A percentile compares a stretch with the other conserved stretches of the same genome.
Conservation (phyloP, 1,140 invertebrate species). For the Aphelenchoides besseyi region DNA sequence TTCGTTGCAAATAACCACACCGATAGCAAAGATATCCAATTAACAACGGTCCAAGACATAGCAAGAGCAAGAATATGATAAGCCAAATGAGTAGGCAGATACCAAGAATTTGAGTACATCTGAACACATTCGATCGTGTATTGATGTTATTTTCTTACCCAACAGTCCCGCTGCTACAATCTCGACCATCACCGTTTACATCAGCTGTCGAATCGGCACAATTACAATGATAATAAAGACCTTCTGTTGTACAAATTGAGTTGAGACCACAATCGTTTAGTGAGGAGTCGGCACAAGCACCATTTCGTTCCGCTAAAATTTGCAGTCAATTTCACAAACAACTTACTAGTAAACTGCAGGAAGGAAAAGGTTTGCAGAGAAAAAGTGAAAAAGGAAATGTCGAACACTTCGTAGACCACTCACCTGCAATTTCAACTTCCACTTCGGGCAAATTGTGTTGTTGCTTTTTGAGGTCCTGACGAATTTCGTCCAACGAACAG, state of each 20-base stretch:
- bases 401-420: conserved; percentile 8
- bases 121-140: conserved; percentile 24
- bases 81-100: conserved; percentile 51
- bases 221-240: conserved; percentile 41
- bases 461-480: neutral
- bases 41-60: conserved; percentile 12
- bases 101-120: conserved; percentile 42
- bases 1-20: conserved; percentile 24
- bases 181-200: conserved; percentile 22
- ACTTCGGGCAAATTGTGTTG: conserved; percentile 31
- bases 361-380: conserved; percentile 12
- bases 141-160: conserved; percentile 1
- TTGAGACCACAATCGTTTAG: conserved; percentile 37
- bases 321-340: conserved; percentile 13
- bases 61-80: conserved; percentile 37
- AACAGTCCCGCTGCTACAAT: conserved; percentile 27
- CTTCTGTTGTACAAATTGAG: conserved; percentile 32
- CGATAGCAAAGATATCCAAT: conserved; percentile 27
- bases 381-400: conserved; percentile 28
- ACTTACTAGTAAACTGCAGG: neutral
- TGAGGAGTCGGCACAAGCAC: conserved; percentile 34
- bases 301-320: conserved; percentile 30
- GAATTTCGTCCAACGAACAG: conserved; percentile 25
- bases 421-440: conserved; percentile 36
- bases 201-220: conserved; percentile 25